Evolutionary conservation across 2,797 vertebrate genomes (phyloP), one percentile per base, ranked within the genome.

Genomic region (Neomorphus geoffroyi): DNA sequence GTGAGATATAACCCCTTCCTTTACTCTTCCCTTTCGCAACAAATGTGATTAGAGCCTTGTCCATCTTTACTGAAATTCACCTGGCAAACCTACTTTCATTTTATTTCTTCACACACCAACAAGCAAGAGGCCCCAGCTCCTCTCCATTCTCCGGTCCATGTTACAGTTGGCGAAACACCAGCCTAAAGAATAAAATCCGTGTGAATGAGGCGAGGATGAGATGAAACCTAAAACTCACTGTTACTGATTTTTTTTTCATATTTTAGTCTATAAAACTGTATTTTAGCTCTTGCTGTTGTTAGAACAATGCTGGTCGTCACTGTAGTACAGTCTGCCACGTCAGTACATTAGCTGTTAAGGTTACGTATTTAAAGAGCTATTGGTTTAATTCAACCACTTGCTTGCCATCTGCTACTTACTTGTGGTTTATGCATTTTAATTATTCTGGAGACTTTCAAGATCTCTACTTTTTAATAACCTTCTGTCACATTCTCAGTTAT

Each of bases 311-410:
- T 91, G 50, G 80, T 79, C 85, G 51, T 73, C 66, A 51, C 5
- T 92, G 81, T 48, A 92, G 37, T 53, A 84, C 53, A 96, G 86
- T n/a, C 80, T 96, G 90, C 91, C 81, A 85, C 19, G 57, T 96
- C 93, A 97, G 67, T 84, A 93, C 65, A 88, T 92, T 90, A 94
- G 88, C 92, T 93, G 92, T 73, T 94, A 96, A 92, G 81, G 91
- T 95, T 96, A 97, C 26, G 9, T 93, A 93, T 91, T 94, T 93
- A 93, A 95, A 95, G 95, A 97, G 62, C 96, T 94, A 93, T 73
- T 86, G 86, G 93, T 97, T 97, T 97, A 96, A 93, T 97, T 97
- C 96, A 97, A 94, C 96, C 73, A 83, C 87, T 97, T 95, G 82
- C 84, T 95, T 95, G 69, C 96, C 97, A 96, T 97, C 97, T 97